Evolutionary conservation across 1,140 invertebrate species (phyloP).

Genomic region (Ips typographus): DNA sequence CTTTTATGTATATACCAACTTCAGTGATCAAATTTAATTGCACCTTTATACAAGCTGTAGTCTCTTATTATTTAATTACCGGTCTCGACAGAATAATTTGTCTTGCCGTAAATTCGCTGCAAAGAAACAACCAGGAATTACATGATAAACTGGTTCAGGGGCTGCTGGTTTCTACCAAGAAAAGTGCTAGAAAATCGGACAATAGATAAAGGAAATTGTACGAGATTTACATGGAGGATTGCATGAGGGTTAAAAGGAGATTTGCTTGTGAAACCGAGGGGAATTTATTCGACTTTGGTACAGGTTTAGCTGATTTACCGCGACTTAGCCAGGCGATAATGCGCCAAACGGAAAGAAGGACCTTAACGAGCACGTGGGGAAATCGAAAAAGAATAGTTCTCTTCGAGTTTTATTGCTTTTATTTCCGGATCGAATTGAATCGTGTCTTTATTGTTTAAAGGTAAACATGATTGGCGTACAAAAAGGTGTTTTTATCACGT

Average conservation of each 20-base stretch:
- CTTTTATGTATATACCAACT: too few relatives aligned
- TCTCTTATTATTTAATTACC: too few relatives aligned
- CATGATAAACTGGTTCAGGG: too few relatives aligned
- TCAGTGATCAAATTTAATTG: too few relatives aligned
- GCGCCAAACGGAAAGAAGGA: conserved; percentile 12
- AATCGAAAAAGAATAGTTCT: conserved; percentile 22
- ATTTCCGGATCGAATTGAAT: conserved; percentile 12
- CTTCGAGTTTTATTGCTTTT: conserved; percentile 7
- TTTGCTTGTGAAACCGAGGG: neutral
- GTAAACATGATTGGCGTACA: neutral
- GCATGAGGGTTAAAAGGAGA: neutral
- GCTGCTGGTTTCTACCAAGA: too few relatives aligned
- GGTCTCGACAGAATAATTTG: too few relatives aligned
- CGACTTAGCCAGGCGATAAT: conserved; percentile 16
- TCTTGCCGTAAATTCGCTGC: too few relatives aligned
- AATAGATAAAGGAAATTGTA: too few relatives aligned
- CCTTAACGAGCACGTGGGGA: conserved; percentile 21
- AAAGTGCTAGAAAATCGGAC: too few relatives aligned
- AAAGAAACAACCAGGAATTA: too few relatives aligned
- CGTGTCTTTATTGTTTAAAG: conserved; percentile 23
- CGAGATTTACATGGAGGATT: too few relatives aligned
- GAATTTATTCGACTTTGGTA: conserved; percentile 12
- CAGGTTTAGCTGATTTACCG: conserved; percentile 23
- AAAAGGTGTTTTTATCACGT: neutral
- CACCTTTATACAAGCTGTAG: too few relatives aligned